Evolutionary conservation across 2,888 invertebrate species (phyloP).

Genomic region (Eupelmus urozonus): DNA sequence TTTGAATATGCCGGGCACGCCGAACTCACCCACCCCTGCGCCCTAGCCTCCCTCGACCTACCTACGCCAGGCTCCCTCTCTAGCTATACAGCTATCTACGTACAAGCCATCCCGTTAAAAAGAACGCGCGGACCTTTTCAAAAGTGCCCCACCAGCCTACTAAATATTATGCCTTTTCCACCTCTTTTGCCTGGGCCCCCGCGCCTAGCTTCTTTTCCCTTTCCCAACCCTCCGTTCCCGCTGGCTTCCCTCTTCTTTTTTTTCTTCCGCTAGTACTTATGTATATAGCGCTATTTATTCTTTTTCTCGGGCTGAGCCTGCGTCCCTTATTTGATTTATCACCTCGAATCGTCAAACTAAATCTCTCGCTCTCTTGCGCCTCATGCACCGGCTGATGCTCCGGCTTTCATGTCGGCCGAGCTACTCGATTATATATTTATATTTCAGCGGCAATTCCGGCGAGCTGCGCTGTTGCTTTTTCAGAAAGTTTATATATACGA

Average conservation of each 20-base stretch:
- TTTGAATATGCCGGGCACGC: constrained; percentile 61
- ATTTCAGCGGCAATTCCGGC: not conserved
- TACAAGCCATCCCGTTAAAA: constrained; percentile 15
- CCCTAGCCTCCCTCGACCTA: constrained; percentile 8
- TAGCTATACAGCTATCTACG: not conserved
- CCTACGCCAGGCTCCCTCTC: not conserved
- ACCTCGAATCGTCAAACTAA: too few relatives aligned
- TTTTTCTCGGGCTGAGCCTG: not conserved
- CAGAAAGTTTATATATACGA: too few relatives aligned
- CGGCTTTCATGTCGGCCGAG: not conserved
- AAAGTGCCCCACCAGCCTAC: constrained; percentile 8
- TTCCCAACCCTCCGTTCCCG: not conserved
- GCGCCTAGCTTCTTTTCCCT: not conserved
- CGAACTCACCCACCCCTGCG: constrained; percentile 15
- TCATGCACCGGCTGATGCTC: too few relatives aligned
- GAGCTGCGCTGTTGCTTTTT: not conserved
- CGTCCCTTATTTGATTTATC: not conserved
- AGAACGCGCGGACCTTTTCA: constrained; percentile 17
- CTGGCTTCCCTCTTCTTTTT: not conserved
- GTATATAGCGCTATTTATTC: not conserved
- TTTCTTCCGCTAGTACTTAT: too few relatives aligned
- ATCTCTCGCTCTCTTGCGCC: not conserved
- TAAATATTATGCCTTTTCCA: constrained; percentile 24
- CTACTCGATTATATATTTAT: not conserved
- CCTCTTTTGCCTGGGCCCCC: not conserved